Base-by-base conservation (phyloP, 2,797 vertebrate species). In the Melanotaenia boesemani region DNA sequence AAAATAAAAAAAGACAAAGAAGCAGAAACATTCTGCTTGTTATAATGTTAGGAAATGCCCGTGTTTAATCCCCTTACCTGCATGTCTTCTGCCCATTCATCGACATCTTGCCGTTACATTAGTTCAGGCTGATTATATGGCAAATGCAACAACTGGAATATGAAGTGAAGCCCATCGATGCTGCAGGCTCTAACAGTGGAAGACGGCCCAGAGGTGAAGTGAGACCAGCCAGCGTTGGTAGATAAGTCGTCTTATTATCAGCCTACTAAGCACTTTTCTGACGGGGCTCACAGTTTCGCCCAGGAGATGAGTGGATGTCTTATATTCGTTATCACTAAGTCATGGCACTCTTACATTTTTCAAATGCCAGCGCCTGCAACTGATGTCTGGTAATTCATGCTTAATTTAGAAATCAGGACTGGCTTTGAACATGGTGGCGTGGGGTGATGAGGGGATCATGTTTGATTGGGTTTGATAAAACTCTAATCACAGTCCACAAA, bases 231-330 rank as follows among this genome's bases (percentile, higher is more conserved):
- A 77, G 76, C 65, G 80, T 76, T 81, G 85, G 74, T 85, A 72
- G 90, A 90, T 89, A 89, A 89, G 87, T 85, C 85, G 88, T 77
- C 84, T 90, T 85, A 90, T 90, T 83, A 92, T 92, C 88, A 89
- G 82, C 83, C 87, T 89, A 85, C 85, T 92, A 91, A 90, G 89
- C 86, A 81, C 74, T 87, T 91, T 86, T 86, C 81, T 86, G 89
- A 90, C 75, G 80, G 77, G 76, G 71, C 87, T 89, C 82, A 72
- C 74, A 63, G 85, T 85, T 66, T 83, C 69, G 76, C 76, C 82
- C 63, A 34, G 60, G 86, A 91, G 80, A 90, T 79, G 88, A 86
- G 87, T 79, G 81, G 64, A 60, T 70, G 78, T 73, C 78, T 81
- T 79, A 67, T 86, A 72, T 78, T 90, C 74, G 74, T 89, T 83